Evolutionary conservation across 2,888 invertebrate genomes (phyloP).

Genomic region (Lepidochitona cinerea): DNA sequence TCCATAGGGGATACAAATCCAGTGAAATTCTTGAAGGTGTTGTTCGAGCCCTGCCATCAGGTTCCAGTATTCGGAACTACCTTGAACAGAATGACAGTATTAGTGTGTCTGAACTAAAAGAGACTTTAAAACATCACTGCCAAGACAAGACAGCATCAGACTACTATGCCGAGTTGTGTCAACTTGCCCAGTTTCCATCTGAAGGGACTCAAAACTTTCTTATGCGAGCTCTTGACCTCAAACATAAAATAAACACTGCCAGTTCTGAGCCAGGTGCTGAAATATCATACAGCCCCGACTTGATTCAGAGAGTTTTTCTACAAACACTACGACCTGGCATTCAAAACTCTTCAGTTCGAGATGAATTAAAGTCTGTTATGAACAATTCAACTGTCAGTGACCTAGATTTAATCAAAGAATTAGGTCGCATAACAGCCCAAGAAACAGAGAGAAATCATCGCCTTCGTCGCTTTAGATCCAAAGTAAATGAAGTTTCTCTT

Average conservation of each 20-base stretch:
- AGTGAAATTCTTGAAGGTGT: no score
- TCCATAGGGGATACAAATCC: no score
- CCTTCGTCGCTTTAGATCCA: neutral
- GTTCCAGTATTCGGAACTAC: no score
- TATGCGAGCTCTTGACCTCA: conserved; percentile 11
- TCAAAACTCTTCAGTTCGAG: neutral
- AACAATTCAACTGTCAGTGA: neutral
- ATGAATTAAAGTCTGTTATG: conserved; percentile 9
- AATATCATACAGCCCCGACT: conserved; percentile 6
- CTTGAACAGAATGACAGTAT: no score
- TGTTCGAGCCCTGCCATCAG: no score
- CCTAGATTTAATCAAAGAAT: conserved; percentile 7
- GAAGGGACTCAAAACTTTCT: conserved; percentile 12
- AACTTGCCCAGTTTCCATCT: no score
- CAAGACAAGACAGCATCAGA: no score
- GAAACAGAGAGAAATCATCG: conserved; percentile 7
- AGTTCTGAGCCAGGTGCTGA: conserved; percentile 7
- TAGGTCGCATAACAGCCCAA: neutral
- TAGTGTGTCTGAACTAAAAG: no score
- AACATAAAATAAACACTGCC: conserved; percentile 9
- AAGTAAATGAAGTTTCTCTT: neutral
- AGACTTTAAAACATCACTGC: no score
- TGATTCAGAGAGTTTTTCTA: conserved; percentile 11
- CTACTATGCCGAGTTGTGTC: no score
- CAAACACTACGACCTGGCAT: conserved; percentile 9